A percentile compares a stretch with the other conserved stretches of the same genome.
phyloP scores from a whole-genome alignment of 2,797 vertebrate genomes.

The Hippopotamyrus pictus region DNA sequence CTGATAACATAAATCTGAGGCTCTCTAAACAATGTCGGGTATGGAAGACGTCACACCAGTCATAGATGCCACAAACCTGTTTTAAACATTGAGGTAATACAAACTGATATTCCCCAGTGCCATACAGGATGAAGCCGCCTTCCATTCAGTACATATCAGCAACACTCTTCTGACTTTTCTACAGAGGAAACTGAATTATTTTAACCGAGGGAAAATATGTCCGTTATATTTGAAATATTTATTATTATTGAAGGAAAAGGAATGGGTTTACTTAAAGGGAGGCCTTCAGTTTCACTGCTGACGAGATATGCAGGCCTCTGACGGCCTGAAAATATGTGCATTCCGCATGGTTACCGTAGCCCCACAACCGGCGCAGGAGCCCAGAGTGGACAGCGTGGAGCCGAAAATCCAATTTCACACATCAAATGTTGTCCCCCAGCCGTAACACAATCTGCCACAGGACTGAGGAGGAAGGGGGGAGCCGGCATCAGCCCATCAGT shows the following conservation, averaged over 20 bases:
- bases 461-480: neutral
- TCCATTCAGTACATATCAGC: neutral
- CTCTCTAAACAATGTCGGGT: neutral
- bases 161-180: neutral
- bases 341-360: neutral
- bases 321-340: neutral
- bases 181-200: neutral
- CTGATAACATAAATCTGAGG: neutral
- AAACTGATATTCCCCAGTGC: neutral
- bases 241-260: neutral
- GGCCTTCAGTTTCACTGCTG: neutral
- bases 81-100: slow-evolving; percentile 7
- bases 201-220: neutral
- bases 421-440: slow-evolving; percentile 19
- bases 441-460: neutral
- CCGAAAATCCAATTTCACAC: slow-evolving; percentile 41
- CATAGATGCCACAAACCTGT: neutral
- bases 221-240: neutral
- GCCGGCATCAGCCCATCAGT: neutral
- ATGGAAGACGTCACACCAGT: neutral
- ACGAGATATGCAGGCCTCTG: neutral
- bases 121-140: neutral
- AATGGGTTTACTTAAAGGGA: neutral
- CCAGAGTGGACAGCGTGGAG: slow-evolving; percentile 18
- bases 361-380: neutral